Base-by-base conservation (phyloP, 2,888 invertebrate species). In the Odiellus spinosus region DNA sequence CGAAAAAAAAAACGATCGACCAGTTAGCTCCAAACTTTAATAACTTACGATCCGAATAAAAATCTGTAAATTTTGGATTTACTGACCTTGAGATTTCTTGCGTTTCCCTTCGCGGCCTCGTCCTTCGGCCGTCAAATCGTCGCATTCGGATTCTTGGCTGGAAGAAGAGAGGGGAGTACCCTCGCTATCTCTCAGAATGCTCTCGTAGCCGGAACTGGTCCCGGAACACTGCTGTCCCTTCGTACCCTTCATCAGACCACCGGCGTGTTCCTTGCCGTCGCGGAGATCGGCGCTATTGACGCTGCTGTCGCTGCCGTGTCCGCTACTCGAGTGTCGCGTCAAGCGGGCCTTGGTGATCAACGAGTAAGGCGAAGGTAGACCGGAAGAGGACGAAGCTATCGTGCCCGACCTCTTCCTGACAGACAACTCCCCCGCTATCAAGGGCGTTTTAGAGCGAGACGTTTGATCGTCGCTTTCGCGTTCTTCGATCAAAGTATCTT, bases 131-230 rank as follows among this genome's bases (percentile, higher is more conserved):
- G 45, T 48, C 4, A 40, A 40, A 4, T 48, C 48, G 32, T 51
- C 51, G 12, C 49, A 49, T 33, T 64, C 65, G 17, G 67, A 66
- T 47, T 68, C 68, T 45, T 61, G 66, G 42, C 63, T 64, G 17
- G 87, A 87, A 82, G 57, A 84, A 76, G 51, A 83, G 84, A 26
- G 84, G 84, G 54, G 51, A 5, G 51, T 51, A 3, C 83, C 85
- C 61, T 88, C 88, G 39, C 66, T 66, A 64, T 87, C 87, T 50
- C 87, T 71, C 5, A 86, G 80, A 54, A 88, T 83, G 59, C 86
- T 87, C 62, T 90, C 90, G 61, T 90, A 90, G 1, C 90, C 90
- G 44, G 73, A 73, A 59, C 84, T 86, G 63, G 87, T 52, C 3
- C 52, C 52, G 8, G 52, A 52, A 19, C 49, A 49, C 43, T 52